These are phyloP conservation scores for Catharus bicknelli DNA, from an alignment of 2,113 vertebrate genomes.

Conservation along the genomic window DNA sequence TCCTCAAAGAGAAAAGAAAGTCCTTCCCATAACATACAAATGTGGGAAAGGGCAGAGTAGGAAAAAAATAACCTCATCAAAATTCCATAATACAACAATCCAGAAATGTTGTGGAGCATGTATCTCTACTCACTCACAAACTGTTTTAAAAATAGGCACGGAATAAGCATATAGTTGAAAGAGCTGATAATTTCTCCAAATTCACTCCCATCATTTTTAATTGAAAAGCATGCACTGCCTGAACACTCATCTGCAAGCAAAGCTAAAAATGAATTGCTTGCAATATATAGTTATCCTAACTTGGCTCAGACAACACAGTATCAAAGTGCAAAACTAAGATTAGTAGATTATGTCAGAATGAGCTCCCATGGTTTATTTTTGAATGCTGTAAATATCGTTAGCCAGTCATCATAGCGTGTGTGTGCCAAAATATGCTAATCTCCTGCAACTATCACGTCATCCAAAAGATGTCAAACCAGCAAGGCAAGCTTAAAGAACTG, in stretches of 20 bases:
- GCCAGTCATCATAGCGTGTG: conserved; percentile 12
- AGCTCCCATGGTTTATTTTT: conserved; percentile 59
- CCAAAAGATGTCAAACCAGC: conserved; percentile 29
- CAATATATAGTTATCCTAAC: conserved; percentile 32
- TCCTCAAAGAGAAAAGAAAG: neutral
- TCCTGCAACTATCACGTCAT: conserved; percentile 25
- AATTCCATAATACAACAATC: neutral
- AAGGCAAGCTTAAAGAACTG: neutral
- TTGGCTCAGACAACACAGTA: conserved; percentile 50
- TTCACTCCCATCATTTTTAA: neutral
- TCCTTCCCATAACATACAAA: neutral
- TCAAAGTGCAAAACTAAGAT: conserved; percentile 59
- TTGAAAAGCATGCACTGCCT: conserved; percentile 6
- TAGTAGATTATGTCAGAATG: conserved; percentile 55
- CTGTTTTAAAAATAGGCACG: neutral
- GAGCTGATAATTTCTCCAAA: conserved; percentile 5
- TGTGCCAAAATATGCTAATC: conserved; percentile 30
- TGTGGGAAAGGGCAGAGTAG: neutral
- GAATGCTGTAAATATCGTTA: conserved; percentile 39
- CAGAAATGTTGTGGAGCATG: neutral
- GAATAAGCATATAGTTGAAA: neutral
- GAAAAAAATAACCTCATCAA: neutral
- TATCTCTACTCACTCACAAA: neutral
- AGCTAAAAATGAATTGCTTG: conserved; percentile 50
- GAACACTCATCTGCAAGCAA: conserved; percentile 35